phyloP scores from a whole-genome alignment of 2,113 vertebrate genomes.

The Neotragus moschatus region DNA sequence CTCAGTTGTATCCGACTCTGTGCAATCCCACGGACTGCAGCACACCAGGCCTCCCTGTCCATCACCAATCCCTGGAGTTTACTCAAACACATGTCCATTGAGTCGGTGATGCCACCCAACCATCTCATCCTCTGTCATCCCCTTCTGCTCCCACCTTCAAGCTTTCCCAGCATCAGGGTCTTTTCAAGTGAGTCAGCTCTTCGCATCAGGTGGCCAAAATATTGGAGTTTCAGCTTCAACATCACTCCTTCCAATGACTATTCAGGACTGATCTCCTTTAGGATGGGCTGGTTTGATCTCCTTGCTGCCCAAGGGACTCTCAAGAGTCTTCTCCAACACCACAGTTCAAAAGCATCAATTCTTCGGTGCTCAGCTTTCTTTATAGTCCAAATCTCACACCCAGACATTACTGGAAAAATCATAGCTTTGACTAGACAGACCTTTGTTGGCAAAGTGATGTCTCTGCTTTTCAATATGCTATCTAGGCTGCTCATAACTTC shows the following conservation, averaged over 20 bases:
- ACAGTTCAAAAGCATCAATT: background rate
- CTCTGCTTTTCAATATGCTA: background rate
- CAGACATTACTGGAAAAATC: background rate
- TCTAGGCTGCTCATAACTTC: background rate
- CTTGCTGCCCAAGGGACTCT: background rate
- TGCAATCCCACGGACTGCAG: background rate
- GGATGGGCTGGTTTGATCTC: background rate
- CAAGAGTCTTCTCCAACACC: background rate
- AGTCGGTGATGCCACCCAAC: background rate
- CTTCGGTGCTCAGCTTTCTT: background rate
- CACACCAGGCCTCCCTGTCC: background rate
- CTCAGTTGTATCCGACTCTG: background rate
- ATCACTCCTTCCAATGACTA: background rate
- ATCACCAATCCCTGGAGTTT: background rate
- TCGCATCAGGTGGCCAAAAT: rapidly evolving
- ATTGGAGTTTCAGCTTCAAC: background rate
- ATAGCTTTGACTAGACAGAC: background rate
- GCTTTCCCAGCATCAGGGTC: background rate
- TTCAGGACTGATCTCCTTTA: background rate
- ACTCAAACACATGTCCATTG: background rate
- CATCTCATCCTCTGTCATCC: background rate
- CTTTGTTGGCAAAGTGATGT: background rate
- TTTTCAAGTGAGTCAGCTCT: background rate
- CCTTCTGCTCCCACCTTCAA: background rate
- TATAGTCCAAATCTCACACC: background rate